These are phyloP conservation scores for Aphidius ervi DNA, from an alignment of 1,140 invertebrate genomes.

Conservation along the genomic window DNA sequence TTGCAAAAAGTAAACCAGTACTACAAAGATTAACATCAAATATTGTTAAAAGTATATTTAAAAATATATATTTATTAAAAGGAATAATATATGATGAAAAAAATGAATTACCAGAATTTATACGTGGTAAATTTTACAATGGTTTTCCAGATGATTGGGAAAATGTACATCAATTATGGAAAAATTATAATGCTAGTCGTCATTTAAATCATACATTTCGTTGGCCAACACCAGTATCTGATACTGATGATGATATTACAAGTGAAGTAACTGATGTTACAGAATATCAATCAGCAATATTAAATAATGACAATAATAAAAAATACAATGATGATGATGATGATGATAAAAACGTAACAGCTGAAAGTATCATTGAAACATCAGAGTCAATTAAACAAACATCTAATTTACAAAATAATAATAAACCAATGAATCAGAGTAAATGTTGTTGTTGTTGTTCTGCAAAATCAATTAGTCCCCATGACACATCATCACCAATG, in stretches of 20 bases:
- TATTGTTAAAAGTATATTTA: constrained; percentile 34
- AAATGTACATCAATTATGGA: constrained; percentile 42
- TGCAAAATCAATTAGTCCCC: too few species aligned
- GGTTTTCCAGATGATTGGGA: constrained; percentile 51
- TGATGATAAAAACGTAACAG: not conserved
- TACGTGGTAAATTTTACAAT: constrained; percentile 42
- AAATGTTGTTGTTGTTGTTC: too few species aligned
- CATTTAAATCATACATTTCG: constrained; percentile 32
- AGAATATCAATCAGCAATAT: not conserved
- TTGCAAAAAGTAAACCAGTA: constrained; percentile 40
- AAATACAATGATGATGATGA: not conserved
- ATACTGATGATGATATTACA: constrained; percentile 44
- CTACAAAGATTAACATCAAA: constrained; percentile 29
- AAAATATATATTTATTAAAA: constrained; percentile 36
- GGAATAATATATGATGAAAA: constrained; percentile 38
- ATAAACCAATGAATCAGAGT: too few species aligned
- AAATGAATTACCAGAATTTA: constrained; percentile 41
- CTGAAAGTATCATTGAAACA: too few species aligned
- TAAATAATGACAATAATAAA: not conserved
- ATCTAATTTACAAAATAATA: too few species aligned
- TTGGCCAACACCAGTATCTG: constrained; percentile 42
- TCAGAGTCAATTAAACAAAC: too few species aligned
- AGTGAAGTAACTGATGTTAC: constrained; percentile 38
- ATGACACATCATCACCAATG: too few species aligned
- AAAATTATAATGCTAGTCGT: constrained; percentile 28